These are phyloP conservation scores for Aspidiotus destructor DNA, from an alignment of 2,888 invertebrate genomes.

Conservation along the genomic window DNA sequence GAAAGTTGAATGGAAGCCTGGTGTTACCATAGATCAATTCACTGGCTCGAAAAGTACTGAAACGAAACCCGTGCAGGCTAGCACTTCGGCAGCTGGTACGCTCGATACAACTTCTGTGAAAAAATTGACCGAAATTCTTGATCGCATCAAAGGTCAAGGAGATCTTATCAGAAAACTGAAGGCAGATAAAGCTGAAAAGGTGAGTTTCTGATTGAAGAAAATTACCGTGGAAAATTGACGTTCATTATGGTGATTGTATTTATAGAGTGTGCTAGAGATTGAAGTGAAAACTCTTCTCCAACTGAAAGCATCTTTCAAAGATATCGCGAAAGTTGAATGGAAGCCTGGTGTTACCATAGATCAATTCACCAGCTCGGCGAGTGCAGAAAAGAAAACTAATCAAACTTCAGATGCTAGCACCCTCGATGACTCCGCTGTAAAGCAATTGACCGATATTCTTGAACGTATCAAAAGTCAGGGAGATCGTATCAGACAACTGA, in stretches of 20 bases:
- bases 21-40: slow-evolving; percentile 35
- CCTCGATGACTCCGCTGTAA: too few relatives aligned
- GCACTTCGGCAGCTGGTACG: too few relatives aligned
- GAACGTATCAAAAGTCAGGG: slow-evolving; percentile 52
- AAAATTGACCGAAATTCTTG: slow-evolving; percentile 29
- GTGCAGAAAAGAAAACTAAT: too few relatives aligned
- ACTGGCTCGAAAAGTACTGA: too few relatives aligned
- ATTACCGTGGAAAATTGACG: too few relatives aligned
- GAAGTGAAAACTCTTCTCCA: slow-evolving; percentile 51
- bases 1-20: slow-evolving; percentile 54
- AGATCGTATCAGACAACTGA: slow-evolving; percentile 58
- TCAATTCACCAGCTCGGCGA: neutral
- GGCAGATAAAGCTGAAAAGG: slow-evolving; percentile 47
- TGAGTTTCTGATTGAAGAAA: slow-evolving; percentile 33
- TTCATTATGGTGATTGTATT: neutral
- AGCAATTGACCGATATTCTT: slow-evolving; percentile 14
- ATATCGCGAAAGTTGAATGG: slow-evolving; percentile 55
- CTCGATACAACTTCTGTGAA: neutral
- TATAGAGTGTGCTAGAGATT: slow-evolving; percentile 45
- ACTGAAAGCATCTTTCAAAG: slow-evolving; percentile 67
- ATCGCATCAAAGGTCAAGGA: slow-evolving; percentile 46
- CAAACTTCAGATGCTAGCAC: too few relatives aligned
- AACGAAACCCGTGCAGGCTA: too few relatives aligned
- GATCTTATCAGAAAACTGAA: slow-evolving; percentile 61
- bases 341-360: slow-evolving; percentile 42